Evolutionary conservation across 2,888 invertebrate genomes (phyloP), one percentile per base, ranked within the genome.

Genomic region (Tryphoninae sp.): DNA sequence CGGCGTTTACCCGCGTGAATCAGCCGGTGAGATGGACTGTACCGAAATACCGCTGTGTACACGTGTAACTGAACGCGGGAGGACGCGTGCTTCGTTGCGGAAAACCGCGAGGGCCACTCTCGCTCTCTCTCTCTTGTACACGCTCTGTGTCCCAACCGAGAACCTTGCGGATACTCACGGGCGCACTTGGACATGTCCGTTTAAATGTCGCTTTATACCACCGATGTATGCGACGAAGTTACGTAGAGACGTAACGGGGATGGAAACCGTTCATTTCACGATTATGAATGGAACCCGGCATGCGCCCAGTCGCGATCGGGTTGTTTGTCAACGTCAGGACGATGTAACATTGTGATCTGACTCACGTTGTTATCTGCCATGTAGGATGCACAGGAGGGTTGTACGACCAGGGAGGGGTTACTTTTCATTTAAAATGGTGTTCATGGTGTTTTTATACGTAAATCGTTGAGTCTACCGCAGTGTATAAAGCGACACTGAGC

Each of bases 21-120:
- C 72, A 72, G 65, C 75, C 42, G n/a, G 67, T 64, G 75, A 76
- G 76, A 67, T 76, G 55, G 73, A 59, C 79, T 72, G 55, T 53
- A 40, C 59, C 22, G 33, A 61, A 67, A 76, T 65, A 42, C 42
- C 49, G 45, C 49, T 61, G 40, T 55, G 23, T 76, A 73, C 68
- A 69, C 72, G 42, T 76, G 76, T 73, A 62, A 76, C 62, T 51
- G 55, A 67, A 67, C 61, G 77, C 69, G 59, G 80, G 81, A 82
- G 75, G 61, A 78, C 76, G 79, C 82, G 80, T 80, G 77, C 82
- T 81, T 77, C 83, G 83, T 84, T 81, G 75, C 61, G 83, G 85
- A 80, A 78, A 82, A 76, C 83, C 78, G 71, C 84, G 84, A 72
- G 67, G 80, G 33, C 33, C 33, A 33, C 33, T 33, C 33, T 33